These are phyloP conservation scores for Falco peregrinus DNA, from an alignment of 2,797 vertebrate species.

Conservation along the genomic window DNA sequence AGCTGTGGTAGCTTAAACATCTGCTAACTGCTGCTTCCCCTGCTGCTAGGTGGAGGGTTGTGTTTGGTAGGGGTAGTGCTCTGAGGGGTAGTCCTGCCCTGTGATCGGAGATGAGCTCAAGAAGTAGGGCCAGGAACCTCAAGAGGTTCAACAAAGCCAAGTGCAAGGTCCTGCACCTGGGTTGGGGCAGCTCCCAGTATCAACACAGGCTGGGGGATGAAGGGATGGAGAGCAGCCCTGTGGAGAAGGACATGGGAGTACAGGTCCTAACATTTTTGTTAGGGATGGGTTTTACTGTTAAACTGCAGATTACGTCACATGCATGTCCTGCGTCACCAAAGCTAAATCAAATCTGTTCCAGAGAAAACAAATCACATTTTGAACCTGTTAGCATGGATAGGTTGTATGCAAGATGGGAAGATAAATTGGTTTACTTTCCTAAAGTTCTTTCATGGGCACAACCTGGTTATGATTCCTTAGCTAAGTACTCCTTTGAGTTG, in stretches of 20 bases:
- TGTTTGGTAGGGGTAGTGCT: background rate
- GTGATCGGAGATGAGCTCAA: background rate
- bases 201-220: background rate
- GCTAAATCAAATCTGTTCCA: background rate
- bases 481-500: background rate
- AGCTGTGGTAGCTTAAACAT: background rate
- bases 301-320: background rate
- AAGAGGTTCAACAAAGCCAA: background rate
- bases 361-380: background rate
- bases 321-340: background rate
- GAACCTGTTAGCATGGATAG: background rate
- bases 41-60: background rate
- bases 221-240: background rate
- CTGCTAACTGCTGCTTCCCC: background rate
- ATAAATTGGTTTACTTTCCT: background rate
- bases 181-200: rapidly evolving
- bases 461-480: background rate
- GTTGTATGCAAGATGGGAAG: background rate
- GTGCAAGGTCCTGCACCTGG: background rate
- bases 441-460: background rate
- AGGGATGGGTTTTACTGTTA: background rate
- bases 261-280: background rate
- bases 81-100: background rate
- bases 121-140: background rate
- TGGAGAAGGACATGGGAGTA: background rate